Conservation (phyloP, 1,140 invertebrate genomes). For the Drosophila oshimai region DNA sequence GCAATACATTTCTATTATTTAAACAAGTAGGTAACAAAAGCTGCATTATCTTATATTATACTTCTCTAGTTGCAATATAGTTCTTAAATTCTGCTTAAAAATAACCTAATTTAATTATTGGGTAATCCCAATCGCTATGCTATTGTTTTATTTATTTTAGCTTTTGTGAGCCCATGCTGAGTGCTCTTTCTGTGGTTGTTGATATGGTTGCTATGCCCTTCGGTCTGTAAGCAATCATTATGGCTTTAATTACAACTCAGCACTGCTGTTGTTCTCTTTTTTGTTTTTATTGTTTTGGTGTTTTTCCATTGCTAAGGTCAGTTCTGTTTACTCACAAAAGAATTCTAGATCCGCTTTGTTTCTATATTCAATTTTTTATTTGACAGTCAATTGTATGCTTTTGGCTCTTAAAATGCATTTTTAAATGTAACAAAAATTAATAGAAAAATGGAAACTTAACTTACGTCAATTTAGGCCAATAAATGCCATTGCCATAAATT, state of each 20-base stretch:
- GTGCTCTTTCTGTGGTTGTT: conserved; percentile 5
- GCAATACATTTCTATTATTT: too few species aligned
- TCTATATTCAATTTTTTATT: conserved; percentile 2
- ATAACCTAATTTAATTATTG: too few species aligned
- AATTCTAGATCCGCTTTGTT: conserved; percentile 26
- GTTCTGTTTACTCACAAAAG: conserved; percentile 46
- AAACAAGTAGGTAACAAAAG: too few species aligned
- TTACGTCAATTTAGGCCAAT: too few species aligned
- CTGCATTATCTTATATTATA: background rate
- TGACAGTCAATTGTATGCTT: background rate
- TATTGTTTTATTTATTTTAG: conserved; percentile 17
- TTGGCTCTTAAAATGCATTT: too few species aligned
- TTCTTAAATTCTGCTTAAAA: background rate
- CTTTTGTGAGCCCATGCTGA: conserved; percentile 18
- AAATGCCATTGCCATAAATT: too few species aligned
- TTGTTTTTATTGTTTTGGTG: conserved; percentile 17
- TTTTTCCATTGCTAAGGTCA: conserved; percentile 59
- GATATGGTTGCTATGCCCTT: conserved; percentile 42
- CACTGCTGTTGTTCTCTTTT: conserved; percentile 1
- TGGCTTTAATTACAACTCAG: conserved; percentile 27
- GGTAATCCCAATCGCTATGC: conserved; percentile 12
- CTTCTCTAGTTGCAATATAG: background rate
- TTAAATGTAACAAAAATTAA: too few species aligned
- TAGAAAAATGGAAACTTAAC: too few species aligned
- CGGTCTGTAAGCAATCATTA: conserved; percentile 34